Conservation (phyloP, 2,113 vertebrate species). For the Petroica traversi region DNA sequence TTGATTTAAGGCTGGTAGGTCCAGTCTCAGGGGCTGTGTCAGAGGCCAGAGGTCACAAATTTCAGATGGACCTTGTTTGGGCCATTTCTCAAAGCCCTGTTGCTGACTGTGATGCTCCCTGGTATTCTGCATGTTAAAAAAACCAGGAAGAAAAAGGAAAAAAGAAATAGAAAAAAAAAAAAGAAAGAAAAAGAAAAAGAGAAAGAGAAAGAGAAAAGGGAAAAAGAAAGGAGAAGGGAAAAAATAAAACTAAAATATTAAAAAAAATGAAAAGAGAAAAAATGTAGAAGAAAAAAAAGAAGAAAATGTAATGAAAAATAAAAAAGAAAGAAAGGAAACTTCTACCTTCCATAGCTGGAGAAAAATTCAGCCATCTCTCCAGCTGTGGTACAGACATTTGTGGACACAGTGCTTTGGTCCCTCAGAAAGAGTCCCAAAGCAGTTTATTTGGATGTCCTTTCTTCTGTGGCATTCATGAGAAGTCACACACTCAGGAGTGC, state of each 20-base stretch:
- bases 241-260: neutral
- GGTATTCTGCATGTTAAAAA: neutral
- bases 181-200: neutral
- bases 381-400: neutral
- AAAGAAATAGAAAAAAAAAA: neutral
- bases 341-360: neutral
- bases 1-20: neutral
- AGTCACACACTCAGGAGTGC: neutral
- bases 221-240: neutral
- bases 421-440: neutral
- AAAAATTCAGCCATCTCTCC: neutral
- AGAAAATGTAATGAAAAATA: neutral
- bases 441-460: neutral
- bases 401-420: neutral
- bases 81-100: neutral
- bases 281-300: neutral
- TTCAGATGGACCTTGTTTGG: neutral
- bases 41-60: neutral
- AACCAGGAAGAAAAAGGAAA: rapidly evolving
- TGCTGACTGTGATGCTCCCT: neutral
- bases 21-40: neutral
- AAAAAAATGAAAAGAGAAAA: rapidly evolving
- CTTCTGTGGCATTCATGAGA: neutral
- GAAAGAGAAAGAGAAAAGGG: too few species aligned
- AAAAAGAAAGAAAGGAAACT: too few species aligned